These are phyloP conservation scores for Heliconius hewitsoni DNA, from an alignment of 1,140 invertebrate species.

Conservation along the genomic window DNA sequence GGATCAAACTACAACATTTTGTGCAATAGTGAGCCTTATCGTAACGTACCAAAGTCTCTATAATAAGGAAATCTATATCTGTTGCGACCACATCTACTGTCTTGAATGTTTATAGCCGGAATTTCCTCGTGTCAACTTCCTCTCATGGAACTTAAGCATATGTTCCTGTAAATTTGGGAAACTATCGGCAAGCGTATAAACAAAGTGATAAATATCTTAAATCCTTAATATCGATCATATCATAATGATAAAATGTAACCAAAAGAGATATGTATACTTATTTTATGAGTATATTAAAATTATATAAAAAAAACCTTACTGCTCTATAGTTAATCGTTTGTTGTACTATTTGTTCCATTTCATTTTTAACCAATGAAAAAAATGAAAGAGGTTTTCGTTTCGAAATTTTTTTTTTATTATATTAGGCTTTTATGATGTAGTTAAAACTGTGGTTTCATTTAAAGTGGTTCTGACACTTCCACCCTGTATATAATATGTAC, in stretches of 20 bases:
- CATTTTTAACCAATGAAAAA: too few relatives aligned
- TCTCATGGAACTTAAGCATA: slow-evolving; percentile 25
- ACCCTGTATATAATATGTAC: too few relatives aligned
- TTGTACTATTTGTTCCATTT: too few relatives aligned
- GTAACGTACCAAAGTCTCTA: slow-evolving; percentile 11
- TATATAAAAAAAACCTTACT: too few relatives aligned
- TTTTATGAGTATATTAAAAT: too few relatives aligned
- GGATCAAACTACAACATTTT: slow-evolving; percentile 4
- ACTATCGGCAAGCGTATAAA: slow-evolving; percentile 22
- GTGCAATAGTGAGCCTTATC: slow-evolving; percentile 23
- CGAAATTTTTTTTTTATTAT: too few relatives aligned
- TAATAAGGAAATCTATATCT: slow-evolving; percentile 21
- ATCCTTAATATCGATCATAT: not conserved
- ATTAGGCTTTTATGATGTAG: too few relatives aligned
- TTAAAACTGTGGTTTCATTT: too few relatives aligned
- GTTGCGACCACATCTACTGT: slow-evolving; percentile 19
- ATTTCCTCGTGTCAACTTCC: slow-evolving; percentile 40
- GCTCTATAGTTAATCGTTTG: too few relatives aligned
- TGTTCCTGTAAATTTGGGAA: slow-evolving; percentile 29
- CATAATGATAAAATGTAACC: not conserved
- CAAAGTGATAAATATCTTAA: not conserved
- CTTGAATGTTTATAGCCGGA: slow-evolving; percentile 41
- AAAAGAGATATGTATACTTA: too few relatives aligned
- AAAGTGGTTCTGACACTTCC: too few relatives aligned
- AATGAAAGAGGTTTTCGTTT: too few relatives aligned